A percentile compares a stretch with the other conserved stretches of the same genome.
phyloP scores from a whole-genome alignment of 2,888 invertebrate species.

The Latrodectus elegans region DNA sequence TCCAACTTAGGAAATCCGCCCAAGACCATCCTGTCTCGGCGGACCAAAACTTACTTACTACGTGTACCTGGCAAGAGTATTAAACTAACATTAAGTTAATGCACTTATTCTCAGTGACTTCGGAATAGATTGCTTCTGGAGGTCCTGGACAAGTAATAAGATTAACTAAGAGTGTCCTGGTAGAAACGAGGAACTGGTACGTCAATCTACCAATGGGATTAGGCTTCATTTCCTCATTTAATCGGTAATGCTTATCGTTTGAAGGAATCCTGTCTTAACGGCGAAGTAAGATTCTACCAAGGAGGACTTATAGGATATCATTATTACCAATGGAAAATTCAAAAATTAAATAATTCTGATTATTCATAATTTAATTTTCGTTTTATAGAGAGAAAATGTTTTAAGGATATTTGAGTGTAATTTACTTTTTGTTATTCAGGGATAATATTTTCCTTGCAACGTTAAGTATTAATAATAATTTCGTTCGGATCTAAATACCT shows the following conservation, averaged over 20 bases:
- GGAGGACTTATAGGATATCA: too few relatives aligned
- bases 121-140: slow-evolving; percentile 29
- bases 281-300: too few relatives aligned
- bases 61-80: slow-evolving; percentile 18
- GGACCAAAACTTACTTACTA: slow-evolving; percentile 3
- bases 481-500: too few relatives aligned
- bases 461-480: too few relatives aligned
- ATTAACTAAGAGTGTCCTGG: slow-evolving; percentile 37
- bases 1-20: background rate
- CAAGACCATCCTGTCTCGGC: background rate
- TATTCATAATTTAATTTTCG: too few relatives aligned
- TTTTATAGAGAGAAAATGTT: too few relatives aligned
- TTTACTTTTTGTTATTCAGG: too few relatives aligned
- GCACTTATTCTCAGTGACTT: slow-evolving; percentile 31
- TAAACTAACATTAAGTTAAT: slow-evolving; percentile 44
- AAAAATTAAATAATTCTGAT: too few relatives aligned
- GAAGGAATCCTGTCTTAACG: too few relatives aligned
- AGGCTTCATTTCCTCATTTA: background rate
- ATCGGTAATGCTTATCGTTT: background rate
- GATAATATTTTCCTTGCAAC: too few relatives aligned
- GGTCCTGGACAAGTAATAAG: slow-evolving; percentile 32
- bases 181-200: slow-evolving; percentile 13
- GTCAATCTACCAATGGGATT: slow-evolving; percentile 26
- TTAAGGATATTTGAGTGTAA: too few relatives aligned
- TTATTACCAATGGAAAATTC: too few relatives aligned